These are phyloP conservation scores for Henricia sp. DNA, from an alignment of 53 echinoderm and acorn worm species.

Conservation along the genomic window DNA sequence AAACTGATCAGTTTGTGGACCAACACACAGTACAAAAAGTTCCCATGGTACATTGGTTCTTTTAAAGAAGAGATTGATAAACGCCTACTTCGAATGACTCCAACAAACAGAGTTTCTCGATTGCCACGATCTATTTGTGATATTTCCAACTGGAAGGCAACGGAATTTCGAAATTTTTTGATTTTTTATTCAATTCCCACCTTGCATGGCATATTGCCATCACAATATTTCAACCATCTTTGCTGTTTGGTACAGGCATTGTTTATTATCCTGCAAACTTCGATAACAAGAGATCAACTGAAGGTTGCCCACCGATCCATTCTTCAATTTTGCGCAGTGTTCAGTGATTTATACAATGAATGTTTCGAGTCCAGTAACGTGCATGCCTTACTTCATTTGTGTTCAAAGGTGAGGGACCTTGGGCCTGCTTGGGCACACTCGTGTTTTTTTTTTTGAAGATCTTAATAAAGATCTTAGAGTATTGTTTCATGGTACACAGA, in stretches of 20 bases:
- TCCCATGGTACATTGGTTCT: neutral
- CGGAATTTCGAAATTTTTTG: slow-evolving; percentile 29
- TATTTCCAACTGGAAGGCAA: slow-evolving; percentile 23
- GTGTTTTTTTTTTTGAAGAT: slow-evolving; percentile 59
- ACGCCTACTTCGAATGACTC: neutral
- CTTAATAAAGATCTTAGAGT: slow-evolving; percentile 30
- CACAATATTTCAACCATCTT: too few species aligned
- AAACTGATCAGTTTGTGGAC: slow-evolving; percentile 10
- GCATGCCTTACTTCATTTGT: slow-evolving; percentile 33
- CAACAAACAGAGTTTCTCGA: slow-evolving; percentile 11
- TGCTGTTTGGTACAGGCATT: too few species aligned
- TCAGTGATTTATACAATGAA: slow-evolving; percentile 52
- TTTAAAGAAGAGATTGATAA: neutral
- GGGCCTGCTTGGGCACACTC: slow-evolving; percentile 60
- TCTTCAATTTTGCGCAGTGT: too few species aligned
- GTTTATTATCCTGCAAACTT: too few species aligned
- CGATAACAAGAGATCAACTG: too few species aligned
- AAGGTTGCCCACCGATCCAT: too few species aligned
- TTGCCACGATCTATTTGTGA: slow-evolving; percentile 6
- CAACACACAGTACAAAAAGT: neutral
- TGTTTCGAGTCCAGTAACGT: slow-evolving; percentile 28
- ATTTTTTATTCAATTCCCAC: neutral
- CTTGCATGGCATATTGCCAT: neutral
- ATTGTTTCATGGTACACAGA: slow-evolving; percentile 55
- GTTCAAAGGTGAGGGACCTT: slow-evolving; percentile 16